Conservation (phyloP, 2,797 vertebrate species). For the Podargus strigoides region DNA sequence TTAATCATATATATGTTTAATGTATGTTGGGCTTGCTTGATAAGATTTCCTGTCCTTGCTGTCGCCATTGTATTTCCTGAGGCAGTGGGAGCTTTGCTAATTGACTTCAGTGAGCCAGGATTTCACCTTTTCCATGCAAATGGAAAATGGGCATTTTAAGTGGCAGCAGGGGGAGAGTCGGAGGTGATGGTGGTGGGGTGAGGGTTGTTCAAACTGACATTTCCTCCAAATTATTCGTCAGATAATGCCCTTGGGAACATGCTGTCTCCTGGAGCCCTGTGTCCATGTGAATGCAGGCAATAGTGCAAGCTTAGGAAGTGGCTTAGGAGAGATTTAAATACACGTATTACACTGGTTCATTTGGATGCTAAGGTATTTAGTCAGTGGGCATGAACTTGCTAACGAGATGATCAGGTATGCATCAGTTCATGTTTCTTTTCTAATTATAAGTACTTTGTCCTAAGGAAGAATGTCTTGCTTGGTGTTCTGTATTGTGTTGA, state of each 20-base stretch:
- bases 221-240: slow-evolving; percentile 33
- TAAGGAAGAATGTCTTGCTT: neutral
- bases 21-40: neutral
- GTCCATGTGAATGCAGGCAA: neutral
- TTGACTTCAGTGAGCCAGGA: neutral
- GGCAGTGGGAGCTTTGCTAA: slow-evolving; percentile 2
- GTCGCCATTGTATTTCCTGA: neutral
- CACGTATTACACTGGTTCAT: neutral
- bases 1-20: neutral
- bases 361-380: neutral
- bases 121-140: slow-evolving; percentile 36
- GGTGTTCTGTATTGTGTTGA: neutral
- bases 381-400: neutral
- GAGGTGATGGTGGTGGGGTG: neutral
- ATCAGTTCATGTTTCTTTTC: neutral
- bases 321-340: slow-evolving; percentile 20
- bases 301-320: neutral
- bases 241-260: neutral
- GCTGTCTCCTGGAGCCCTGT: neutral
- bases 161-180: neutral
- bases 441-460: neutral
- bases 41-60: neutral
- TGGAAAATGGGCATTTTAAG: neutral
- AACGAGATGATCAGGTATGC: neutral
- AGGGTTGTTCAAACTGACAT: neutral